Conservation (phyloP, 2,888 invertebrate genomes). For the Amphipyra tragopoginis region DNA sequence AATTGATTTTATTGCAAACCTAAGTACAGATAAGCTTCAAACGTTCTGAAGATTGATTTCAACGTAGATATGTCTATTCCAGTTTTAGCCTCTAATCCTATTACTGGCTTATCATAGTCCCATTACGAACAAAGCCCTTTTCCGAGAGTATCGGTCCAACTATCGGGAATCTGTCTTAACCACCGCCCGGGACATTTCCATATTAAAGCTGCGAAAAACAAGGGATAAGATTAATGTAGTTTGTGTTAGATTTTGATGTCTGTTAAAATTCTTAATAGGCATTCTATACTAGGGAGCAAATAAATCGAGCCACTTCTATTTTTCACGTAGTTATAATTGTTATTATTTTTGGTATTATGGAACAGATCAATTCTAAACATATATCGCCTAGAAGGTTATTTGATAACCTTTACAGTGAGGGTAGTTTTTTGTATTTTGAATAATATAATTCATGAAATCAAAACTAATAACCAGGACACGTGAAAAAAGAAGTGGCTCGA, state of each 20-base stretch:
- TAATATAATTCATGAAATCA: no score
- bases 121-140: slow-evolving; percentile 20
- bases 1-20: no score
- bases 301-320: no score
- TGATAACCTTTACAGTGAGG: no score
- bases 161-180: slow-evolving; percentile 36
- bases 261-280: not conserved
- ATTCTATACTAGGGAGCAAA: no score
- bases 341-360: no score
- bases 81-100: slow-evolving; percentile 25
- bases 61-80: slow-evolving; percentile 10
- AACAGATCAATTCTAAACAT: no score
- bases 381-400: no score
- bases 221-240: slow-evolving; percentile 2
- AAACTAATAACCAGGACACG: no score
- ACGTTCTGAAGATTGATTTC: slow-evolving; percentile 24
- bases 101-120: slow-evolving; percentile 19
- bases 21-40: not conserved
- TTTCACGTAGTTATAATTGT: no score
- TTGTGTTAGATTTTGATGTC: slow-evolving; percentile 1
- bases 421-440: no score
- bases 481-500: no score
- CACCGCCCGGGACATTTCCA: slow-evolving; percentile 27
- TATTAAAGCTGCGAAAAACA: slow-evolving; percentile 14
- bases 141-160: slow-evolving; percentile 10